Evolutionary conservation across 2,888 invertebrate species (phyloP), one percentile per base, ranked within the genome.

Genomic region (Pseudanteris insignis): DNA sequence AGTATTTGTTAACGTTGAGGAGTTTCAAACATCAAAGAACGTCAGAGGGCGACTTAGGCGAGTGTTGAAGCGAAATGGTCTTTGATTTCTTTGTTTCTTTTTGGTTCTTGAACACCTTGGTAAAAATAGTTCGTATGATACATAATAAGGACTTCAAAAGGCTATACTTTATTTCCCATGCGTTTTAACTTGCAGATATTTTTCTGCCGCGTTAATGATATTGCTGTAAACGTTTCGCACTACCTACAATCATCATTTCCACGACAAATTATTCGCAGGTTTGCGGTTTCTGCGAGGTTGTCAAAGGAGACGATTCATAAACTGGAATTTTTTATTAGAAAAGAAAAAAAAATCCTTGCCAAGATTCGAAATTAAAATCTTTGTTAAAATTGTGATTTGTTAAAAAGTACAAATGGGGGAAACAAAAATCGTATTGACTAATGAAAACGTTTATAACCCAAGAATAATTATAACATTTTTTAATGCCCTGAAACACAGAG

Each of bases 61-160:
- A 21, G 21, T 30, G 44, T 48, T 60, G 48, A 53, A 50, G 41
- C 12, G 55, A 40, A 50, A 44, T 34, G 29, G 33, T 25, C 26
- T 61, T 61, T 55, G 61, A 55, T 48, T 53, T 46, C 50, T 40
- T 61, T 53, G 44, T 40, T 18, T 40, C 24, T 33, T 50, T 41
- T 12, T 11, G 40, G 12, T 32, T 12, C 29, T 46, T 33, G 34
- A 28, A 34, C 37, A 33, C 37, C 48, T 44, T 24, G 14, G 28
- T 28, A 40, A 55, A 54, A 61, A 47, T 60, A 33, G 32, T 46
- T 47, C 18, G 40, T 37, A 47, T 33, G 30, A 10, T 5, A 34
- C 7, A 36, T 51, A 53, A 59, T 37, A 44, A 53, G 26, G 18
- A 7, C 44, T 34, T 29, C 38, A 32, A 40, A 50, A 29, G 43